A percentile compares a stretch with the other conserved stretches of the same genome.
These are phyloP conservation scores for Doryteuthis pealeii DNA, from an alignment of 1,140 invertebrate genomes.

Conservation along the genomic window DNA sequence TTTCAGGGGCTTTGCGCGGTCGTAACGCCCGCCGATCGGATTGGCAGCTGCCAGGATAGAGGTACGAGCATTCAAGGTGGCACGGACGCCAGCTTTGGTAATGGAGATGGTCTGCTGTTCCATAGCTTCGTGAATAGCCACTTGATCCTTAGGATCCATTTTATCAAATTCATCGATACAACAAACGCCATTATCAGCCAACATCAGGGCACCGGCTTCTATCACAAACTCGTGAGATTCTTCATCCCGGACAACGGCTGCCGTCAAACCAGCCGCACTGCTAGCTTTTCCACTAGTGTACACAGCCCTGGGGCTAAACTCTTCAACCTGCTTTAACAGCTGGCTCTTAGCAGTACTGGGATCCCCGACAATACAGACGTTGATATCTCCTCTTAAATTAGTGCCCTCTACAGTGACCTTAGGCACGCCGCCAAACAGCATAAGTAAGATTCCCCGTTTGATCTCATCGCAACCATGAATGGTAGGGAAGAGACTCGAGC, in stretches of 20 bases:
- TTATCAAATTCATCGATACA: slow-evolving; percentile 99
- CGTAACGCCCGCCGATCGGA: slow-evolving; percentile 94
- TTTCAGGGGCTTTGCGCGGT: slow-evolving; percentile 89
- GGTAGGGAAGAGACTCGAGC: slow-evolving; percentile 90
- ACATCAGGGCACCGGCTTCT: slow-evolving; percentile 98
- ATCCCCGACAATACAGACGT: slow-evolving; percentile 97
- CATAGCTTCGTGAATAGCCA: slow-evolving; percentile 99
- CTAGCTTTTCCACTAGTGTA: slow-evolving; percentile 99
- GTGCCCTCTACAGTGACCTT: slow-evolving; percentile 91
- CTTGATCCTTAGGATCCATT: slow-evolving; percentile 97
- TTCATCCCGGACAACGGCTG: slow-evolving; percentile 96
- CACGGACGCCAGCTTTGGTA: slow-evolving; percentile 92
- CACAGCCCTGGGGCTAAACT: slow-evolving; percentile 92
- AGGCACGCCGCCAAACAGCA: slow-evolving; percentile 96
- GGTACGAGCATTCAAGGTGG: slow-evolving; percentile 95
- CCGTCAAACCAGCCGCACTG: slow-evolving; percentile 95
- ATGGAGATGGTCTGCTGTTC: slow-evolving; percentile 99
- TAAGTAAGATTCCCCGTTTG: slow-evolving; percentile 89
- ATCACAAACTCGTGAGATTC: slow-evolving; percentile 99
- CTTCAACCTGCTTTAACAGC: slow-evolving; percentile 81
- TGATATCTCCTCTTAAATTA: slow-evolving; percentile 90
- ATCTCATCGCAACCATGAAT: slow-evolving; percentile 99
- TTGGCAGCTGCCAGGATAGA: slow-evolving; percentile 98
- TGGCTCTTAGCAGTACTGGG: slow-evolving; percentile 99
- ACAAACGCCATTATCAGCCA: slow-evolving; percentile 98